Conservation (phyloP, 2,113 vertebrate genomes). For the Hiodon alosoides region DNA sequence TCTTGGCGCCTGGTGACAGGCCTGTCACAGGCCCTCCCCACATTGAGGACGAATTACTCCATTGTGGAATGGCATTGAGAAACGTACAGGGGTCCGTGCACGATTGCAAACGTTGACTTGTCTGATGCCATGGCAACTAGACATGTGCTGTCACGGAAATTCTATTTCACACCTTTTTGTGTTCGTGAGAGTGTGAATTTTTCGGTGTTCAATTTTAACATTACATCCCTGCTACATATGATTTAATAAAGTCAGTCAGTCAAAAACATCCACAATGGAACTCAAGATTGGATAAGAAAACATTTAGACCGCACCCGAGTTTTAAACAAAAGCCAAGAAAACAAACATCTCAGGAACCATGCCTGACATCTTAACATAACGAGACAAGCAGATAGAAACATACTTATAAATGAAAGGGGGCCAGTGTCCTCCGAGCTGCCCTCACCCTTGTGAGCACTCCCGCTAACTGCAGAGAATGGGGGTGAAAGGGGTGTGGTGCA, state of each 20-base stretch:
- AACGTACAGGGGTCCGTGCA: slow-evolving; percentile 54
- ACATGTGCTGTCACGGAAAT: slow-evolving; percentile 51
- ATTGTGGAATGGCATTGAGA: slow-evolving; percentile 53
- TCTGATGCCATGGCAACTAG: slow-evolving; percentile 59
- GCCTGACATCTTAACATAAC: too few relatives aligned
- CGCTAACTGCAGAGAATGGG: background rate
- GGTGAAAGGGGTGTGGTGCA: background rate
- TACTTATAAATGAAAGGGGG: background rate
- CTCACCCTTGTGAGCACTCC: background rate
- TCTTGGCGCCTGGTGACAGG: slow-evolving; percentile 39
- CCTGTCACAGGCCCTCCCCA: slow-evolving; percentile 36
- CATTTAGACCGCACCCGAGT: too few relatives aligned
- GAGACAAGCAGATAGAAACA: too few relatives aligned
- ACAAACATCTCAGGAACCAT: too few relatives aligned
- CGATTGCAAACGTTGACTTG: slow-evolving; percentile 44
- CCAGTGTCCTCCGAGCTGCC: background rate
- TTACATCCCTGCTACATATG: too few relatives aligned
- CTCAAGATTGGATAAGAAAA: too few relatives aligned
- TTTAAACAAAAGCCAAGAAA: too few relatives aligned
- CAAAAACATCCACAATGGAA: too few relatives aligned
- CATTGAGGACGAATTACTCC: slow-evolving; percentile 37
- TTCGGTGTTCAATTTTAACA: too few relatives aligned
- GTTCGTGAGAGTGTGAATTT: slow-evolving; percentile 18
- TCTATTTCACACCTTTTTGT: slow-evolving; percentile 36
- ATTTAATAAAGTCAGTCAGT: too few relatives aligned